These are phyloP conservation scores for Crematogaster levior DNA, from an alignment of 2,888 invertebrate species.

Conservation along the genomic window DNA sequence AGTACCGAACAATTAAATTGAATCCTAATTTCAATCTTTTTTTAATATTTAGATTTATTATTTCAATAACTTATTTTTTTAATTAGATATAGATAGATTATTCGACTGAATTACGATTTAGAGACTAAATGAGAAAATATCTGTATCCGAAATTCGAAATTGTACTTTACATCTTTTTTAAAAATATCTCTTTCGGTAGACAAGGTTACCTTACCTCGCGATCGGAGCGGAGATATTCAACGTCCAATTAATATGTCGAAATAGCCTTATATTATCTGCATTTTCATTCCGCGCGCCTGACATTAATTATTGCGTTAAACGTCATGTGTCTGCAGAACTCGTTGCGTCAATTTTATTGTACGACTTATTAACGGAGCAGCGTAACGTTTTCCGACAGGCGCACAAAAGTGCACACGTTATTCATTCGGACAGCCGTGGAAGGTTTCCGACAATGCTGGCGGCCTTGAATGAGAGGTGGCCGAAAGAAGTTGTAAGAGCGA, in stretches of 20 bases:
- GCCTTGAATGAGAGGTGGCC: slow-evolving; percentile 36
- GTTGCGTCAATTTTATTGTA: slow-evolving; percentile 33
- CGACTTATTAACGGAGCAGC: slow-evolving; percentile 44
- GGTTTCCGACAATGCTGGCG: slow-evolving; percentile 39
- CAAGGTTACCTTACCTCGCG: background rate
- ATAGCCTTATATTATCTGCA: slow-evolving; percentile 8
- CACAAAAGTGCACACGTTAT: slow-evolving; percentile 45
- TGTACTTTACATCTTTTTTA: background rate
- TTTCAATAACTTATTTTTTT: background rate
- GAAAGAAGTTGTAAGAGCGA: slow-evolving; percentile 35
- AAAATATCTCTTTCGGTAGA: background rate
- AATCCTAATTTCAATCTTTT: background rate
- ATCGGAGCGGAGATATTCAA: background rate
- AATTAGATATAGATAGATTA: background rate
- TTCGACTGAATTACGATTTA: background rate
- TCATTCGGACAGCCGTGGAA: slow-evolving; percentile 35
- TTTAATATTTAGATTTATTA: background rate
- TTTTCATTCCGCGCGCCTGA: background rate
- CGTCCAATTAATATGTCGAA: slow-evolving; percentile 21
- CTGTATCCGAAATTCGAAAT: background rate
- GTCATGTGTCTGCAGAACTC: background rate
- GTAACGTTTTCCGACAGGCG: slow-evolving; percentile 46
- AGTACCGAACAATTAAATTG: background rate
- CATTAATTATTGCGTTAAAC: slow-evolving; percentile 42
- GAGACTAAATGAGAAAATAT: background rate